phyloP scores from a whole-genome alignment of 2,888 invertebrate species.

The Lasioglossum oenotherae region DNA sequence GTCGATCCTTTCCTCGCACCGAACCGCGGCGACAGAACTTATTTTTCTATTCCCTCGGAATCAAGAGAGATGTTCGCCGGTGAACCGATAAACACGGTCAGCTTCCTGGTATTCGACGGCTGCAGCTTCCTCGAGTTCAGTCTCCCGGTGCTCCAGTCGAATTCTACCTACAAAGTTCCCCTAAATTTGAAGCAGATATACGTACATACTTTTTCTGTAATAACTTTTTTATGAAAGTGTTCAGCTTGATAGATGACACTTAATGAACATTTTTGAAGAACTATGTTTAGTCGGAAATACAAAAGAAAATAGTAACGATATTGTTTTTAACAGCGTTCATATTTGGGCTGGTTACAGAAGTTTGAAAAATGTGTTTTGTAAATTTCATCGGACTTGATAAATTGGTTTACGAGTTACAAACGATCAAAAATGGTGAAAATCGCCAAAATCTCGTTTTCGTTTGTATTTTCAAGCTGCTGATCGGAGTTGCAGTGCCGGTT shows the following conservation, averaged over 20 bases:
- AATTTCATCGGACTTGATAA: too few relatives aligned
- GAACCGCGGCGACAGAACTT: background rate
- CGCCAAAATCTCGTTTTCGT: background rate
- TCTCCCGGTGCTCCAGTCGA: background rate
- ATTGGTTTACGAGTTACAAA: too few relatives aligned
- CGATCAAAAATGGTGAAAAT: too few relatives aligned
- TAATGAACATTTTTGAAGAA: background rate
- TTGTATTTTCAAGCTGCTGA: constrained; percentile 85
- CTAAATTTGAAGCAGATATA: too few relatives aligned
- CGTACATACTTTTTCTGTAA: background rate
- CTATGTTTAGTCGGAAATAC: background rate
- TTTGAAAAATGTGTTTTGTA: too few relatives aligned
- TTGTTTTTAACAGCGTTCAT: background rate
- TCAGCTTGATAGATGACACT: background rate
- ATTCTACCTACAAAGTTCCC: background rate
- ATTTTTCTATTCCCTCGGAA: background rate
- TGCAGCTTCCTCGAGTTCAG: background rate
- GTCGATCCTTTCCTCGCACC: background rate
- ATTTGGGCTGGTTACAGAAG: too few relatives aligned
- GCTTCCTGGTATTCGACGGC: background rate
- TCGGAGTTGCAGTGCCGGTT: constrained; percentile 87
- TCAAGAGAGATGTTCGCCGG: background rate
- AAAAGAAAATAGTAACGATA: background rate
- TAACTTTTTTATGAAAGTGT: background rate
- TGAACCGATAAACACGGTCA: background rate